Base-by-base conservation (phyloP, 2,888 invertebrate species). In the Habrosyne pyritoides region DNA sequence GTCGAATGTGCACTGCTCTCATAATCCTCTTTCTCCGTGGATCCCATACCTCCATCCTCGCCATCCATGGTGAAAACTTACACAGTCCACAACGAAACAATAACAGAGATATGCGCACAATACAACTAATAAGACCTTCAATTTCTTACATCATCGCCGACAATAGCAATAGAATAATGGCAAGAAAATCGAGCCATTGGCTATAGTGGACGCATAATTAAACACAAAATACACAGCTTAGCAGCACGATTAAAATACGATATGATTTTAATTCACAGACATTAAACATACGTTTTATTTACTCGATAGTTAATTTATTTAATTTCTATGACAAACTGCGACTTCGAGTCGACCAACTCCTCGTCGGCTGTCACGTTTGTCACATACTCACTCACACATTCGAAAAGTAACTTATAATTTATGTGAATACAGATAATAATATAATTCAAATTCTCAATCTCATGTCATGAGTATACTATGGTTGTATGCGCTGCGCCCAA, bases 101-200 rank as follows among this genome's bases (percentile, higher is more conserved):
- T 73, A 81, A 79, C 74, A 74, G 62, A 70, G 77, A 71, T 69
- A 74, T 71, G 68, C 75, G 73, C 76, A 71, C 79, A 79, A 76
- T n/a, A 33, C 33, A 33, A 51, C 53, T 55, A 51, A 56, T 57
- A 64, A 77, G 81, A 78, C 84, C 84, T 87, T 87, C 83, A 80
- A 66, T 83, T 80, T 86, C 91, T 92, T 92, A 92, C 92, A 92
- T 92, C 92, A 92, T 90, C 92, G 83, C 83, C 81, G 69, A 84
- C 74, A 85, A 84, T 85, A 88, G 71, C 67, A 67, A 71, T 56
- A 56, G 10, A 24, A 12, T 33, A 18, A 28, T 21, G 6, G 12
- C 3, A 10, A 52, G 10, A 49, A 24, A 7, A 14, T 2, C 30
- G 30, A 30, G 2, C 10, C 30, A 12, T 30, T 4, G 8, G 5